Percentiles rank a stretch among this genome's conserved stretches.
Conservation (phyloP, 2,113 vertebrate genomes). For the Brachyhypopomus occidentalis region DNA sequence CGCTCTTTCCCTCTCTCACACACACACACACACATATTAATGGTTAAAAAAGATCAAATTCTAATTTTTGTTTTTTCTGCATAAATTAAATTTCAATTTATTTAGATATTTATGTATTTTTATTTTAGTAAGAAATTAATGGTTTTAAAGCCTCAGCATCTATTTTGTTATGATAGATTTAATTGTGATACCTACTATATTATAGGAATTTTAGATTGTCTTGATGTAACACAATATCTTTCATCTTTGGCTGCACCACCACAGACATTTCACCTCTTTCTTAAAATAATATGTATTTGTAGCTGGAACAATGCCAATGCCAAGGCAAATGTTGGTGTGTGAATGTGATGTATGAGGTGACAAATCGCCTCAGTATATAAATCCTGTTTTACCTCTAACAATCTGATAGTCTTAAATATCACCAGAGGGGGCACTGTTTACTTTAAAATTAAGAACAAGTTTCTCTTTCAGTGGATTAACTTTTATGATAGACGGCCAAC, state of each 20-base stretch:
- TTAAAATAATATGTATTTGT: background rate
- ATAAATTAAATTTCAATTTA: too few species aligned
- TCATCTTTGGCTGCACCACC: background rate
- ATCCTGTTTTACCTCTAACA: background rate
- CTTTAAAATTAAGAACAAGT: conserved; percentile 25
- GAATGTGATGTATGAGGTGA: background rate
- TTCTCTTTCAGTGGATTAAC: conserved; percentile 2
- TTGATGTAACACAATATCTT: too few species aligned
- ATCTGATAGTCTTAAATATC: background rate
- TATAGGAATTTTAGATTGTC: background rate
- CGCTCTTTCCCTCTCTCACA: background rate
- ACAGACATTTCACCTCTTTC: background rate
- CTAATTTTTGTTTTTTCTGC: too few species aligned
- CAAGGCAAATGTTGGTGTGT: background rate
- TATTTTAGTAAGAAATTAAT: background rate
- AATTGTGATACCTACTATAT: too few species aligned
- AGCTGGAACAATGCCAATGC: background rate
- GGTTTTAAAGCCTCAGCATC: background rate
- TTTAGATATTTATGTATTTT: too few species aligned
- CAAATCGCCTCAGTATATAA: background rate
- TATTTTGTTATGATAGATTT: background rate
- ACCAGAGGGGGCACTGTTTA: conserved; percentile 52
- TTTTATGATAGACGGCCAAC: conserved; percentile 65
- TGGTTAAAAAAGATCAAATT: background rate
- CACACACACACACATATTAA: background rate